Conservation (phyloP, 2,113 vertebrate genomes). For the Nanorana parkeri region DNA sequence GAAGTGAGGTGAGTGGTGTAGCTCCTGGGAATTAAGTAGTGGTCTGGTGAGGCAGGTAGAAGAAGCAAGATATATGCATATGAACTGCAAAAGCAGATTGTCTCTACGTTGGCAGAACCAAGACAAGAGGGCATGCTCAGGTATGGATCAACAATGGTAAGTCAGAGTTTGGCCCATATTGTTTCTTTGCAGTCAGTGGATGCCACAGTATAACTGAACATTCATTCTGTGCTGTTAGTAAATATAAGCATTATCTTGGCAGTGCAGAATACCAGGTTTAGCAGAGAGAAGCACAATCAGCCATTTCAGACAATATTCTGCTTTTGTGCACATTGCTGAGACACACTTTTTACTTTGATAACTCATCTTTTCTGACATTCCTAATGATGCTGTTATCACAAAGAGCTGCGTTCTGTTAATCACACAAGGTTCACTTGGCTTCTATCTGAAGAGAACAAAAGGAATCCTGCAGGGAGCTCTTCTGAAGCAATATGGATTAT, state of each 20-base stretch:
- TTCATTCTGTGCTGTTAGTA: background rate
- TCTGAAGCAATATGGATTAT: slow-evolving; percentile 56
- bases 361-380: slow-evolving; percentile 54
- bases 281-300: slow-evolving; percentile 11
- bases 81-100: too few relatives aligned
- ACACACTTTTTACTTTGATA: slow-evolving; percentile 47
- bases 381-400: slow-evolving; percentile 50
- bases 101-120: too few relatives aligned
- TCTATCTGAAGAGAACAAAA: slow-evolving; percentile 51
- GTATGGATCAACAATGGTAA: too few relatives aligned
- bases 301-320: slow-evolving; percentile 14
- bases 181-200: too few relatives aligned
- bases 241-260: background rate
- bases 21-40: too few relatives aligned
- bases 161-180: too few relatives aligned
- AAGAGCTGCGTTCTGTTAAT: slow-evolving; percentile 53
- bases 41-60: too few relatives aligned
- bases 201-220: too few relatives aligned
- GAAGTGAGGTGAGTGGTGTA: too few relatives aligned
- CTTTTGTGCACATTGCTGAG: slow-evolving; percentile 32
- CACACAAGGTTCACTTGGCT: slow-evolving; percentile 56
- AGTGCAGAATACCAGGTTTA: background rate
- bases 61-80: too few relatives aligned
- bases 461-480: slow-evolving; percentile 56
- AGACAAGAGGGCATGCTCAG: too few relatives aligned